A percentile compares a stretch with the other conserved stretches of the same genome.
Evolutionary conservation across 2,113 vertebrate species (phyloP).

Genomic region (Cromileptes altivelis): DNA sequence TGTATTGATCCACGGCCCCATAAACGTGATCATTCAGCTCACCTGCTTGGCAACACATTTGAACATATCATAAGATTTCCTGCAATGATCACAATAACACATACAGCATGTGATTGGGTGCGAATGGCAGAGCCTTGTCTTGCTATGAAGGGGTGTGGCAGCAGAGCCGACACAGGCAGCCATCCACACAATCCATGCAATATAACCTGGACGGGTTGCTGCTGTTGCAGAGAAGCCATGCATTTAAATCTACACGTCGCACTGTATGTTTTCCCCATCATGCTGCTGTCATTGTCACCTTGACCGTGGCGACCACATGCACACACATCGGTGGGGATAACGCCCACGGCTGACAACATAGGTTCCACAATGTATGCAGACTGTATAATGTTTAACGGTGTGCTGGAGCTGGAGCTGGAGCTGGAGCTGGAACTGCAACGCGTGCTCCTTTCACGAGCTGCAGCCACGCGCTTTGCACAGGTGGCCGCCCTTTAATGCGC

Average conservation of each 20-base stretch:
- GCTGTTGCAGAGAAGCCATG: slow-evolving; percentile 15
- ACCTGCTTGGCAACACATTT: background rate
- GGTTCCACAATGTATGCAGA: background rate
- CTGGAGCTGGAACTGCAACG: background rate
- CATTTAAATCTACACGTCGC: slow-evolving; percentile 2
- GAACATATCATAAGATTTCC: slow-evolving; percentile 3
- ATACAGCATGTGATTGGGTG: slow-evolving; percentile 14
- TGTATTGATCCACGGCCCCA: slow-evolving; percentile 23
- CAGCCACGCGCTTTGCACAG: slow-evolving; percentile 1
- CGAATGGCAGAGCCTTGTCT: slow-evolving; percentile 1
- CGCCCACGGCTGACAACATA: slow-evolving; percentile 14
- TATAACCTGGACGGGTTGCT: background rate
- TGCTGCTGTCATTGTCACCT: background rate
- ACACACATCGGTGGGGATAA: background rate
- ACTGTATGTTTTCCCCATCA: background rate
- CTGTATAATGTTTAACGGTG: background rate
- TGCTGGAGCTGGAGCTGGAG: background rate
- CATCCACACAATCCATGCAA: slow-evolving; percentile 22
- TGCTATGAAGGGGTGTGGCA: slow-evolving; percentile 78
- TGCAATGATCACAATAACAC: background rate
- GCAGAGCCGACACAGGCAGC: slow-evolving; percentile 19
- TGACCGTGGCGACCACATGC: slow-evolving; percentile 2
- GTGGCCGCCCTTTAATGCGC: slow-evolving; percentile 9
- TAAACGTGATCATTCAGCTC: background rate
- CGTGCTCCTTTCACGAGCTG: background rate